Base-by-base conservation (phyloP, 2,113 vertebrate species). In the Muntiacus reevesi region DNA sequence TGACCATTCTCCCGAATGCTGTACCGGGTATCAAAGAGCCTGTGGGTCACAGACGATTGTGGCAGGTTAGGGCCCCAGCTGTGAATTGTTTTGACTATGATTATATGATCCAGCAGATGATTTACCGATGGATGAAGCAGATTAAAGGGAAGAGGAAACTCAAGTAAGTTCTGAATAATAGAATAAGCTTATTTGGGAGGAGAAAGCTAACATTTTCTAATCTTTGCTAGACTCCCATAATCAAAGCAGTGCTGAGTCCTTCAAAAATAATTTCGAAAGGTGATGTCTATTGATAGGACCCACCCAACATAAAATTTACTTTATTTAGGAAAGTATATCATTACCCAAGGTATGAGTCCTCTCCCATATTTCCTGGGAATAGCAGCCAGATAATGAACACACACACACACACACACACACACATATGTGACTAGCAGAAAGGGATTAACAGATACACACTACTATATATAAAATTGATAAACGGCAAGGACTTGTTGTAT, bases 1-100 rank as follows among this genome's bases (percentile, higher is more conserved):
- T 99, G 99, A 54, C 99, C 99, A 0, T 99, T 99, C 98, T 99
- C 99, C 76, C 98, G 99, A 88, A 99, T 99, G 52, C 99, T 98
- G 97, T 99, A 99, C 6, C 99, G 98, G 0, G 99, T 99, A 93
- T 99, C 99, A 1, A 99, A 99, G 94, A 99, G 99, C 98, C 99
- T 99, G 86, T 4, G 45, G 83, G 86, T 40, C 64, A 36, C 47
- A 78, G 78, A 74, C 87, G 27, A 74, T 57, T 64, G 30, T 3
- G 78, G 67, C 17, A 87, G 78, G 30, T 97, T 43, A 92, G 55
- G 16, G 23, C 30, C 6, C 57, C 52, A 50, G 9, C 23, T 81
- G n/a, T 54, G 87, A 57, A n/a, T 23, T 30, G 21, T 57, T 45
- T n/a, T 7, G 0, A 25, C 47, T 87, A 11, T 55, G 45, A 40